A percentile compares a stretch with the other conserved stretches of the same genome.
These are phyloP conservation scores for Rynchops niger DNA, from an alignment of 2,113 vertebrate species.

Conservation along the genomic window DNA sequence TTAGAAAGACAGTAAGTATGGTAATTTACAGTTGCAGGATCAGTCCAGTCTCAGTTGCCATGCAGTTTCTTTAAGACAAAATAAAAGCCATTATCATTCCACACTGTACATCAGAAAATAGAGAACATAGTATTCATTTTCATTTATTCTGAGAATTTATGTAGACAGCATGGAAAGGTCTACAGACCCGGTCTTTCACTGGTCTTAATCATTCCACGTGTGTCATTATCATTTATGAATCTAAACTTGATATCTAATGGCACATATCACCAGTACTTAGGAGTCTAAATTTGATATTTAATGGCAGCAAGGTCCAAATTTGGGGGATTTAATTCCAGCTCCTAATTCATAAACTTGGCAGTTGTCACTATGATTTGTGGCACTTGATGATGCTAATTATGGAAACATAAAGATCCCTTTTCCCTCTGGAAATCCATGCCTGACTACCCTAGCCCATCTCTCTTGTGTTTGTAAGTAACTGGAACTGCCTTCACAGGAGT, in stretches of 20 bases:
- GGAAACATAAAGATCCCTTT: neutral
- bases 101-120: neutral
- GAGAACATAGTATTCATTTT: neutral
- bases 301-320: neutral
- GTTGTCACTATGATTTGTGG: slow-evolving; percentile 44
- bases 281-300: neutral
- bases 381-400: slow-evolving; percentile 31
- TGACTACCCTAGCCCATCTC: neutral
- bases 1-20: neutral
- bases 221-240: neutral
- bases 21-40: neutral
- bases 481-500: neutral
- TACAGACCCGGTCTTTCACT: neutral
- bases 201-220: neutral
- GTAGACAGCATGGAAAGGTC: neutral
- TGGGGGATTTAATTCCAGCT: neutral
- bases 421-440: neutral
- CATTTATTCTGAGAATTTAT: neutral
- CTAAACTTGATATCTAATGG: neutral
- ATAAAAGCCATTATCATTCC: neutral
- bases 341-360: slow-evolving; percentile 26
- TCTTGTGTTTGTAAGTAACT: neutral
- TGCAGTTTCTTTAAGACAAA: neutral
- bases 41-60: neutral
- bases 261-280: neutral